Conservation (phyloP, 2,888 invertebrate genomes). For the Netelia fuscicornis region DNA sequence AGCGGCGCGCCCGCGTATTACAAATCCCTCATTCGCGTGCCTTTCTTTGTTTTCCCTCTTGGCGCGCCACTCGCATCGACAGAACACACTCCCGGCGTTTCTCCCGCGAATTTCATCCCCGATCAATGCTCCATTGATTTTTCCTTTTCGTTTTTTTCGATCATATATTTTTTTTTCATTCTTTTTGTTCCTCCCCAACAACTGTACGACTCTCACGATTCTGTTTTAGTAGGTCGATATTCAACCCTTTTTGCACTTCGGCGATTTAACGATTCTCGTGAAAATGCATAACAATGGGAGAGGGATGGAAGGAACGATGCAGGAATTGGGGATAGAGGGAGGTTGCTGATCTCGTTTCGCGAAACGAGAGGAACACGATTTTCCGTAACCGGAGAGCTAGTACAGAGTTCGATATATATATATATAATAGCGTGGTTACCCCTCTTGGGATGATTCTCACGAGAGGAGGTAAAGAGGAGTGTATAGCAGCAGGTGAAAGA, state of each 20-base stretch:
- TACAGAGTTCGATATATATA: not conserved
- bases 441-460: not conserved
- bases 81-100: not conserved
- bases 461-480: not conserved
- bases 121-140: slow-evolving; percentile 60
- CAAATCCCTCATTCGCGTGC: slow-evolving; percentile 35
- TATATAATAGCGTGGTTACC: not conserved
- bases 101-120: slow-evolving; percentile 30
- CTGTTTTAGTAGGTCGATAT: slow-evolving; percentile 44
- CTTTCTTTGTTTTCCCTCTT: slow-evolving; percentile 50
- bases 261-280: not conserved
- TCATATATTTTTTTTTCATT: too few species aligned
- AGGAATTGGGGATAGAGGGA: not conserved
- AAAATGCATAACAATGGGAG: not conserved
- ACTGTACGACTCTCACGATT: slow-evolving; percentile 4
- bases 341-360: slow-evolving; percentile 17
- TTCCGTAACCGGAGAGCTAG: not conserved
- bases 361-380: not conserved
- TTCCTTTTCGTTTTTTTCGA: not conserved
- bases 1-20: slow-evolving; percentile 47
- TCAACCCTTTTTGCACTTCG: not conserved
- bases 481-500: slow-evolving; percentile 23
- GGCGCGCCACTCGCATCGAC: slow-evolving; percentile 19
- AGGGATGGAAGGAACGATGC: too few species aligned
- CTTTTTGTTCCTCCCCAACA: not conserved